Evolutionary conservation across 30 jellyfish, hydroid and myxozoan genomes (phyloP).

Genomic region (Aurelia aurita): DNA sequence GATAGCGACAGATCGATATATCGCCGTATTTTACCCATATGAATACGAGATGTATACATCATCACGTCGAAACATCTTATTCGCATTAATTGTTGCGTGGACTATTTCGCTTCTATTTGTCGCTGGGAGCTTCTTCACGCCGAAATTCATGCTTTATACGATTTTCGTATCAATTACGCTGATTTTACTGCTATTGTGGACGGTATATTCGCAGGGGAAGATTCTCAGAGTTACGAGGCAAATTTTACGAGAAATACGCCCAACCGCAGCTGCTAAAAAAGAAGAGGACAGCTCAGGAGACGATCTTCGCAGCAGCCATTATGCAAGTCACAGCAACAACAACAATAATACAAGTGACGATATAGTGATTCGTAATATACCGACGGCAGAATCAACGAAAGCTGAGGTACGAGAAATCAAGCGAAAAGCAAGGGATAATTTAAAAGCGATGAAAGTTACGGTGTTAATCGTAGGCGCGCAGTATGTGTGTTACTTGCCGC

Average conservation of each 20-base stretch:
- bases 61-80: slow-evolving; percentile 21
- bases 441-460: slow-evolving; percentile 66
- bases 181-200: slow-evolving; percentile 52
- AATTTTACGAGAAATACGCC: slow-evolving; percentile 62
- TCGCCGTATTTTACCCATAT: slow-evolving; percentile 64
- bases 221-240: slow-evolving; percentile 59
- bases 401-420: slow-evolving; percentile 54
- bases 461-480: slow-evolving; percentile 70
- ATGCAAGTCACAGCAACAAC: background rate
- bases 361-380: background rate
- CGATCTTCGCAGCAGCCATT: background rate
- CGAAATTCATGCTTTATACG: slow-evolving; percentile 65
- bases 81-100: slow-evolving; percentile 41
- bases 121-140: slow-evolving; percentile 72
- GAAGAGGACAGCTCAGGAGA: slow-evolving; percentile 1
- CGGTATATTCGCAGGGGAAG: slow-evolving; percentile 67
- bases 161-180: slow-evolving; percentile 62
- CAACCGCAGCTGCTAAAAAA: slow-evolving; percentile 5
- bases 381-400: slow-evolving; percentile 48
- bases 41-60: slow-evolving; percentile 21
- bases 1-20: slow-evolving; percentile 71
- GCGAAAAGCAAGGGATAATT: slow-evolving; percentile 49
- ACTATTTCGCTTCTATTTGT: slow-evolving; percentile 42
- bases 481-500: slow-evolving; percentile 59
- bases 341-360: background rate